A percentile compares a stretch with the other conserved stretches of the same genome.
Conservation (phyloP, 2,888 invertebrate species). For the Cheilosia urbana region DNA sequence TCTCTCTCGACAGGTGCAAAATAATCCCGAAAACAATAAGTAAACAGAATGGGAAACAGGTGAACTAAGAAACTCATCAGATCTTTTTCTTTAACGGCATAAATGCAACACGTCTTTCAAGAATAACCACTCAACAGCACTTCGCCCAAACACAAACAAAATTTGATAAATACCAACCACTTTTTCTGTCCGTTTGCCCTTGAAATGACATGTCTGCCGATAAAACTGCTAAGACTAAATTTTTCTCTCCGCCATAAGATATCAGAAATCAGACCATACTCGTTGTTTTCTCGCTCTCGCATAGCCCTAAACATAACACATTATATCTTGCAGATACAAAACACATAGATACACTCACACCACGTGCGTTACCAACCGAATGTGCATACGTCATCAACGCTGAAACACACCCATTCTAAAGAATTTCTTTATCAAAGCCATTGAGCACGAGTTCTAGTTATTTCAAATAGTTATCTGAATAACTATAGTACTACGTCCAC, state of each 20-base stretch:
- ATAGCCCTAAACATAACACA: background rate
- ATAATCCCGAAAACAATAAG: too few relatives aligned
- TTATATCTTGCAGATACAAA: background rate
- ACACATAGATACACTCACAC: background rate
- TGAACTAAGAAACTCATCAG: too few relatives aligned
- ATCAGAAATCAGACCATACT: background rate
- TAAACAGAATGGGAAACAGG: too few relatives aligned
- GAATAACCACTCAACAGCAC: slow-evolving; percentile 6
- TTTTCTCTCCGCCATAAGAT: background rate
- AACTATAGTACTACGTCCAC: too few relatives aligned
- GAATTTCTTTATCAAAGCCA: background rate
- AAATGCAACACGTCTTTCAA: background rate
- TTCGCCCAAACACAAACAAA: background rate
- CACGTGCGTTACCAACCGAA: slow-evolving; percentile 51
- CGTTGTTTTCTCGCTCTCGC: slow-evolving; percentile 14
- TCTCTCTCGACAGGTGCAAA: too few relatives aligned
- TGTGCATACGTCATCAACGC: slow-evolving; percentile 44
- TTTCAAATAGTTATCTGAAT: too few relatives aligned
- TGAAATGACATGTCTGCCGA: slow-evolving; percentile 51
- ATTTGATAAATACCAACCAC: background rate
- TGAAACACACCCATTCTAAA: slow-evolving; percentile 42
- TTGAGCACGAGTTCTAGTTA: too few relatives aligned
- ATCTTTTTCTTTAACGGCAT: too few relatives aligned
- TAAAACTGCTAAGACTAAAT: slow-evolving; percentile 24
- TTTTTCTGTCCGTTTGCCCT: slow-evolving; percentile 51